Conservation (phyloP, 1,140 invertebrate genomes). For the Bombus consobrinus region DNA sequence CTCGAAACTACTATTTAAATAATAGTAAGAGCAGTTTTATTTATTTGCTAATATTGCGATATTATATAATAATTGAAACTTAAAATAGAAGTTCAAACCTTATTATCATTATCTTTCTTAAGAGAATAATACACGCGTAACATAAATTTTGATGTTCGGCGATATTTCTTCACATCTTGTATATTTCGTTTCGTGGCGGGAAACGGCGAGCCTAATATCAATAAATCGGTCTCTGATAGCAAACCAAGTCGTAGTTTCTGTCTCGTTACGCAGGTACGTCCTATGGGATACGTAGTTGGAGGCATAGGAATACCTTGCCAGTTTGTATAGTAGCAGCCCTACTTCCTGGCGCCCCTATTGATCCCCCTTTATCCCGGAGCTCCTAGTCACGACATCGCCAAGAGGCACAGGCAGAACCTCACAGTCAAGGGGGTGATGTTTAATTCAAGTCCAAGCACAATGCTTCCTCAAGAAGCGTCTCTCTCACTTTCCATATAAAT, state of each 20-base stretch:
- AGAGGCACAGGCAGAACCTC: conserved; percentile 65
- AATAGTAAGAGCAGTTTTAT: too few species aligned
- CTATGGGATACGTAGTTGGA: conserved; percentile 58
- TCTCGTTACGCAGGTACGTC: conserved; percentile 58
- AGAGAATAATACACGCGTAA: neutral
- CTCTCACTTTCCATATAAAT: conserved; percentile 66
- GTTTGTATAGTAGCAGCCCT: conserved; percentile 68
- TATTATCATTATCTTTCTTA: neutral
- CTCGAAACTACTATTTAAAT: too few species aligned
- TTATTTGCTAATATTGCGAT: too few species aligned
- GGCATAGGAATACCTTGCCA: conserved; percentile 61
- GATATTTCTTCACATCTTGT: neutral
- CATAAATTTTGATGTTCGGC: neutral
- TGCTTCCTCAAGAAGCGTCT: conserved; percentile 67
- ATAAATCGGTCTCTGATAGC: conserved; percentile 39
- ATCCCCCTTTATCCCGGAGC: conserved; percentile 65
- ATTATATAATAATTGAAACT: too few species aligned
- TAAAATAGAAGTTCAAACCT: too few species aligned
- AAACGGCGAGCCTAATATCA: conserved; percentile 3
- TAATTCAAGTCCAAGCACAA: conserved; percentile 73
- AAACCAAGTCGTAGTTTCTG: conserved; percentile 30
- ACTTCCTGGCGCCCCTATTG: conserved; percentile 66
- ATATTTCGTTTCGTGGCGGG: neutral
- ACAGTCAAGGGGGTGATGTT: conserved; percentile 69
- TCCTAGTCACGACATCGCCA: conserved; percentile 72